A percentile compares a stretch with the other conserved stretches of the same genome.
phyloP scores from a whole-genome alignment of 2,113 vertebrate genomes.

The Hucho hucho region DNA sequence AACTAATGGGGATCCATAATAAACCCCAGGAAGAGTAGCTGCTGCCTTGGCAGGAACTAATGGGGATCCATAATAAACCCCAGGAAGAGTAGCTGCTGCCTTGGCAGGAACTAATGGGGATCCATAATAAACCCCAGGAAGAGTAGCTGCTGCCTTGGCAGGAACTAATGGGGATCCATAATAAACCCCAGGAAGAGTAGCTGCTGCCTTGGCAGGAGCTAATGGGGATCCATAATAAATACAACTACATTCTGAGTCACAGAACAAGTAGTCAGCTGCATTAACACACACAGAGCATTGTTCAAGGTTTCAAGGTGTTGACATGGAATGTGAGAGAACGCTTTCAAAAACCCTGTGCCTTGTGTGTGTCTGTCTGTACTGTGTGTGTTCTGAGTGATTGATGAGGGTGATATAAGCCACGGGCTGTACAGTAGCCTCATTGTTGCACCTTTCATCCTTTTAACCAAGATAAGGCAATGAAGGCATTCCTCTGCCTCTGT shows the following conservation, averaged over 20 bases:
- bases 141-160: too few species aligned
- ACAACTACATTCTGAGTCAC: neutral
- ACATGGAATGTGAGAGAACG: slow-evolving; percentile 38
- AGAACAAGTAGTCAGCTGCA: neutral
- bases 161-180: too few species aligned
- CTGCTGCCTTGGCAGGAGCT: too few species aligned
- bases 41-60: too few species aligned
- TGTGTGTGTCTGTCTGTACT: slow-evolving; percentile 1
- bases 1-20: too few species aligned
- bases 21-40: too few species aligned
- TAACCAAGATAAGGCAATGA: slow-evolving; percentile 37
- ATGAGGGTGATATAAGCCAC: slow-evolving; percentile 13
- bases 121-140: too few species aligned
- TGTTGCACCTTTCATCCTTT: slow-evolving; percentile 39
- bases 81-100: too few species aligned
- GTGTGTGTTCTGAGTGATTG: slow-evolving; percentile 23
- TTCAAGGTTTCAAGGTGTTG: slow-evolving; percentile 48
- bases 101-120: too few species aligned
- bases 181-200: too few species aligned
- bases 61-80: too few species aligned
- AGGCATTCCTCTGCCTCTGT: slow-evolving; percentile 40
- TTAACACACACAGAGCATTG: slow-evolving; percentile 21
- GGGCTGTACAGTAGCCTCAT: slow-evolving; percentile 30
- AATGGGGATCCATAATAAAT: slow-evolving; percentile 4
- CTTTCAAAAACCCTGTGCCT: slow-evolving; percentile 6